Conservation (phyloP, 2,113 vertebrate species). For the Pedionomus torquatus region DNA sequence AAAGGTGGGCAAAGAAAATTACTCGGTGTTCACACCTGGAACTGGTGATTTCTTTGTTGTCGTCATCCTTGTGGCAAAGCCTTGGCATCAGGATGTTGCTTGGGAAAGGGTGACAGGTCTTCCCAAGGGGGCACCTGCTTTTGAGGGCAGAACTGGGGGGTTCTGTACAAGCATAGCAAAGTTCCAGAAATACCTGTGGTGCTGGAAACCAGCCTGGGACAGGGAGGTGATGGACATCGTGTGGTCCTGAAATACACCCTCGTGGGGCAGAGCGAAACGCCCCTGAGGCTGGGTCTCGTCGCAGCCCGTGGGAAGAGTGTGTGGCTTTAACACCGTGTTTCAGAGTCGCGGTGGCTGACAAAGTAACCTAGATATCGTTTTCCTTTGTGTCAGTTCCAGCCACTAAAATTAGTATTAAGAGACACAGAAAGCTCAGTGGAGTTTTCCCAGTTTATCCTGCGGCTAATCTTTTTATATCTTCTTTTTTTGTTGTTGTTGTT, state of each 20-base stretch:
- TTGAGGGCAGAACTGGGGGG: background rate
- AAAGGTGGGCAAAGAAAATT: background rate
- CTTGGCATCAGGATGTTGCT: accelerated
- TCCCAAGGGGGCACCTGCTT: background rate
- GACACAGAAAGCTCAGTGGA: conserved; percentile 73
- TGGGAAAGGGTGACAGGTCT: background rate
- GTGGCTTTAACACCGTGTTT: background rate
- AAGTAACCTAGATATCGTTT: conserved; percentile 67
- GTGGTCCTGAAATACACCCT: background rate
- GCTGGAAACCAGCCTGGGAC: background rate
- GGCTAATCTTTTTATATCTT: conserved; percentile 71
- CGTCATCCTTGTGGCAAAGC: background rate
- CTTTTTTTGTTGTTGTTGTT: background rate
- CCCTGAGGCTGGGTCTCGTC: background rate
- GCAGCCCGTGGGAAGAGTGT: accelerated
- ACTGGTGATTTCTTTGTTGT: background rate
- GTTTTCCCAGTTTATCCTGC: conserved; percentile 72
- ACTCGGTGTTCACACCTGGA: accelerated
- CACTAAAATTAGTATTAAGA: conserved; percentile 78
- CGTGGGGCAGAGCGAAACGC: accelerated
- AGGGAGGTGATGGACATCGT: accelerated
- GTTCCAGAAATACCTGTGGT: background rate
- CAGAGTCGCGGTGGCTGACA: conserved; percentile 48
- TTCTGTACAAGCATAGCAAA: background rate
- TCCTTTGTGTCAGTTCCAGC: conserved; percentile 69